Conservation (phyloP, 2,113 vertebrate genomes). For the Thamnophis sirtalis region DNA sequence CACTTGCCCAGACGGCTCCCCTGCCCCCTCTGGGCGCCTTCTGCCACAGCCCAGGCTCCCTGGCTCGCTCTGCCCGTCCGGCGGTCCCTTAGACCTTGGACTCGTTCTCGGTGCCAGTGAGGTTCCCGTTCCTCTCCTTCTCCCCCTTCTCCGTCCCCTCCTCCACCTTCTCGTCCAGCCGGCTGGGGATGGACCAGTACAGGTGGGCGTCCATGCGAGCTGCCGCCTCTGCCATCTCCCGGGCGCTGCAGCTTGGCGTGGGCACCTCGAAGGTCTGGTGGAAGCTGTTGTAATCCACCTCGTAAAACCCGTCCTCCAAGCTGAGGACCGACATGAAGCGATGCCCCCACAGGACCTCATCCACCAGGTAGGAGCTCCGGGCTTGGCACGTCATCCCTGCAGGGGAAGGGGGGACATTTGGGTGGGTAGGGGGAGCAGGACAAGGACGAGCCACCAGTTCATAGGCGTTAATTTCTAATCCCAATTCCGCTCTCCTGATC, state of each 20-base stretch:
- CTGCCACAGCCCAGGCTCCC: neutral
- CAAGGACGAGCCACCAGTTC: neutral
- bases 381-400: slow-evolving; percentile 95
- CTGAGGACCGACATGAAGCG: slow-evolving; percentile 89
- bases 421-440: neutral
- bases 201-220: slow-evolving; percentile 88
- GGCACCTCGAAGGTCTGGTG: slow-evolving; percentile 91
- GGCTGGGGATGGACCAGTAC: slow-evolving; percentile 94
- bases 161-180: slow-evolving; percentile 83
- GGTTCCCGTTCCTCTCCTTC: slow-evolving; percentile 77
- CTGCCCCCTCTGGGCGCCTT: neutral
- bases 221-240: slow-evolving; percentile 79
- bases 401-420: too few species aligned
- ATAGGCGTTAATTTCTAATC: neutral
- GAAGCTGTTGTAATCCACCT: slow-evolving; percentile 90
- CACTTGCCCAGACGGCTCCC: neutral
- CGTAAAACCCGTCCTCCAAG: slow-evolving; percentile 90
- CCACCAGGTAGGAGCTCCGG: slow-evolving; percentile 86
- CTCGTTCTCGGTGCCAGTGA: slow-evolving; percentile 78
- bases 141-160: slow-evolving; percentile 70
- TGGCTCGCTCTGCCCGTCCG: too few species aligned
- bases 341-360: slow-evolving; percentile 91
- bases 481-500: neutral
- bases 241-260: slow-evolving; percentile 86
- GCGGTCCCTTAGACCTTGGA: slow-evolving; percentile 72